Evolutionary conservation across 2,888 invertebrate species (phyloP).

Genomic region (Ethmia dodecea): DNA sequence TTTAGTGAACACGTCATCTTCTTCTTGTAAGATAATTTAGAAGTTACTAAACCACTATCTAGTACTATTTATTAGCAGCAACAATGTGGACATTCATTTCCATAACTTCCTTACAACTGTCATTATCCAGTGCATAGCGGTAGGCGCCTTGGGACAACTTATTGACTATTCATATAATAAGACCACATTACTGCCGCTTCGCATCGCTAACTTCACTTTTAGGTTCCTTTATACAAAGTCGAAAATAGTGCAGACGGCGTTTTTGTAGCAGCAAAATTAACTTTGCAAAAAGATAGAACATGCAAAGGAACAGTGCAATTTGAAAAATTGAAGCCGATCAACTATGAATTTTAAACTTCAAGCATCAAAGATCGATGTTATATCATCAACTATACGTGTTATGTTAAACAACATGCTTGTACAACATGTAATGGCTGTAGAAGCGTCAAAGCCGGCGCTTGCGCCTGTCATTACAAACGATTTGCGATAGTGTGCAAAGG

Average conservation of each 20-base stretch:
- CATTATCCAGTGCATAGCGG: conserved; percentile 54
- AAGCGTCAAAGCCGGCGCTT: conserved; percentile 39
- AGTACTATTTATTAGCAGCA: conserved; percentile 13
- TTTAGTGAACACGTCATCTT: no score
- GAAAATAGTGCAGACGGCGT: not conserved
- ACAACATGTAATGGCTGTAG: conserved; percentile 29
- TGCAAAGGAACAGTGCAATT: conserved; percentile 25
- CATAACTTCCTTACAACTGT: conserved; percentile 52
- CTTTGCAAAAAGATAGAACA: conserved; percentile 1
- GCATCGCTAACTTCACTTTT: no score
- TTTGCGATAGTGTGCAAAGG: conserved; percentile 41
- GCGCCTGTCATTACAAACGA: conserved; percentile 44
- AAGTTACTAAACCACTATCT: no score
- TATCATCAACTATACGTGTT: conserved; percentile 1
- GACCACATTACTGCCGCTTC: not conserved
- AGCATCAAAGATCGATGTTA: not conserved
- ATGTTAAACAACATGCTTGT: conserved; percentile 26
- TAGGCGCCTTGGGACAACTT: conserved; percentile 54
- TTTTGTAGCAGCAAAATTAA: conserved; percentile 1
- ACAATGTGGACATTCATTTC: conserved; percentile 55
- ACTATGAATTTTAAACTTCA: conserved; percentile 13
- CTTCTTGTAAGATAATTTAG: no score
- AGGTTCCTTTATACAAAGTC: no score
- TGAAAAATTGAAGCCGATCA: conserved; percentile 9
- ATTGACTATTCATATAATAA: conserved; percentile 54